Evolutionary conservation across 2,113 vertebrate species (phyloP).

Genomic region (Pseudopipra pipra): DNA sequence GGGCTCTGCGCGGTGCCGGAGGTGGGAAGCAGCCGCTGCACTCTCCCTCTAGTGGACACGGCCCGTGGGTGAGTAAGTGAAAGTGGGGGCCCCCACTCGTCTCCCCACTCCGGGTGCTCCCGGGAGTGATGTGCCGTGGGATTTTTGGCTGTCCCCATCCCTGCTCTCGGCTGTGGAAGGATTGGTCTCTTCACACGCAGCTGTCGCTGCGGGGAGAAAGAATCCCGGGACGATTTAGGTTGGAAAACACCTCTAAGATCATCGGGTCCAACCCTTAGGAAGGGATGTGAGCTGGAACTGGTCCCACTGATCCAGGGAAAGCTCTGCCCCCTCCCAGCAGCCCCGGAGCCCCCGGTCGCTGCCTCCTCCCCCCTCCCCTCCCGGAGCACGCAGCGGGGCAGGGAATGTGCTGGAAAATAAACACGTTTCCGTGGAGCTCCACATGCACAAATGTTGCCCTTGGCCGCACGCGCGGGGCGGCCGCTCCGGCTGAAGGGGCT

Average conservation of each 20-base stretch:
- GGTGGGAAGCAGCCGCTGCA: neutral
- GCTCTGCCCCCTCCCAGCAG: neutral
- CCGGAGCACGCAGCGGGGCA: neutral
- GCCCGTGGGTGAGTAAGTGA: neutral
- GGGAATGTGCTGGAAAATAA: neutral
- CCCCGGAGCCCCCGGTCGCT: neutral
- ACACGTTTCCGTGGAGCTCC: neutral
- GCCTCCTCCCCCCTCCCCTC: neutral
- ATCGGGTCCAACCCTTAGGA: accelerated
- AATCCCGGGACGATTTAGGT: neutral
- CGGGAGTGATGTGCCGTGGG: accelerated
- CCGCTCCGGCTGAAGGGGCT: constrained; percentile 19
- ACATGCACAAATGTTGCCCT: constrained; percentile 30
- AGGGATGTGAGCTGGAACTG: neutral
- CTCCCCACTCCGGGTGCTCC: neutral
- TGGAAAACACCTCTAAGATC: accelerated
- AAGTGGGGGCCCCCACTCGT: neutral
- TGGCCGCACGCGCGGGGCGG: neutral
- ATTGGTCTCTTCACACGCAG: accelerated
- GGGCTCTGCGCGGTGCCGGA: neutral
- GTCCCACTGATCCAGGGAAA: neutral
- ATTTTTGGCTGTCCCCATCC: neutral
- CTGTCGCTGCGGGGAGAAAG: neutral
- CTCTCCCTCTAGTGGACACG: neutral
- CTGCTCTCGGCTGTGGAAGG: neutral